Percentiles rank a stretch among this genome's conserved stretches.
These are phyloP conservation scores for Cordylochernes scorpioides DNA, from an alignment of 2,888 invertebrate species.

Conservation along the genomic window DNA sequence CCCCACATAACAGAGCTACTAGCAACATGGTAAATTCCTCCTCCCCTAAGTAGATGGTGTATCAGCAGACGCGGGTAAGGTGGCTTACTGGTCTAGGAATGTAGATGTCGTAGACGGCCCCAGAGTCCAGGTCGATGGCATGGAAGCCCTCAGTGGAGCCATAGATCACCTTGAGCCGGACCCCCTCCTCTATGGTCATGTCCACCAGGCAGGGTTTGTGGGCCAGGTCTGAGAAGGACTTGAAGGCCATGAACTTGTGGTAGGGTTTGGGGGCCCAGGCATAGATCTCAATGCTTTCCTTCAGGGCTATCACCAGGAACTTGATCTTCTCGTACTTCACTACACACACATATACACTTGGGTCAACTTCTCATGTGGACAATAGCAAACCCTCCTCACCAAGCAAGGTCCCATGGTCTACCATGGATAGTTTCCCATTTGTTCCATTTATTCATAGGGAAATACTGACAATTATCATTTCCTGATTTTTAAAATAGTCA, in stretches of 20 bases:
- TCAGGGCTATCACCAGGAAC: constrained; percentile 93
- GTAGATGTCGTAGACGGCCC: constrained; percentile 95
- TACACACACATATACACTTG: too few species aligned
- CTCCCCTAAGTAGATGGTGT: background rate
- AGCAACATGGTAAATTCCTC: too few species aligned
- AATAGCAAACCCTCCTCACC: too few species aligned
- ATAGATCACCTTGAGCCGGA: constrained; percentile 95
- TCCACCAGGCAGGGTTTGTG: constrained; percentile 82
- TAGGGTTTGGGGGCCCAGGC: constrained; percentile 99
- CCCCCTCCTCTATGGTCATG: constrained; percentile 95
- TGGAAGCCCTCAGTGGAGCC: constrained; percentile 97
- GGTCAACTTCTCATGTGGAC: too few species aligned
- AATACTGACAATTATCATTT: too few species aligned
- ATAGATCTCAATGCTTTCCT: constrained; percentile 97
- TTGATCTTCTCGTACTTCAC: constrained; percentile 99
- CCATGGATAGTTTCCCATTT: too few species aligned
- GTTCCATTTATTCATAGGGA: too few species aligned
- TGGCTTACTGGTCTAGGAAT: constrained; percentile 77
- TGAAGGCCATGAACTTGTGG: constrained; percentile 99
- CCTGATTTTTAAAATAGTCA: too few species aligned
- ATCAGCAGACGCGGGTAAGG: background rate
- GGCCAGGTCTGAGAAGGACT: constrained; percentile 37
- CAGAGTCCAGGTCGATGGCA: constrained; percentile 95
- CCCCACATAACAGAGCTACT: too few species aligned
- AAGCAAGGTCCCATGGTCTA: too few species aligned